Evolutionary conservation across 2,888 invertebrate species (phyloP).

Genomic region (Cerastoderma edule): DNA sequence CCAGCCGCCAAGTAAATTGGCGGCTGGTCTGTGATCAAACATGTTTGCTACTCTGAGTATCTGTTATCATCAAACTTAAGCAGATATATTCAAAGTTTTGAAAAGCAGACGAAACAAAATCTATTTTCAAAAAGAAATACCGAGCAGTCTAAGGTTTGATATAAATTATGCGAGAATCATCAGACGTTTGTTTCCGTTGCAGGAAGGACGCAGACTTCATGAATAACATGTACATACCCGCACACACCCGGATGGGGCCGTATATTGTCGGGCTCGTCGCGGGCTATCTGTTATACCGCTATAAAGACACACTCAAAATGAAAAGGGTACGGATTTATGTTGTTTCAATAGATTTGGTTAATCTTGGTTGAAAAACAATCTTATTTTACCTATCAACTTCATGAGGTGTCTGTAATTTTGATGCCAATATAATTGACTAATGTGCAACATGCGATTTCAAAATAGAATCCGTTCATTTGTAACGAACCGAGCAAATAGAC

Average conservation of each 20-base stretch:
- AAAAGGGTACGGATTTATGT: background rate
- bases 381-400: background rate
- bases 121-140: too few species aligned
- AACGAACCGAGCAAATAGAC: background rate
- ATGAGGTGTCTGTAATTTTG: background rate
- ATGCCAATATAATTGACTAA: background rate
- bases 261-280: conserved; percentile 9
- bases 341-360: background rate
- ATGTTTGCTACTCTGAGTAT: too few species aligned
- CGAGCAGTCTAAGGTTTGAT: too few species aligned
- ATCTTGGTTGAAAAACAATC: background rate
- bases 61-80: too few species aligned
- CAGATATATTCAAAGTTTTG: too few species aligned
- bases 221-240: background rate
- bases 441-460: background rate
- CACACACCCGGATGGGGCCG: conserved; percentile 16
- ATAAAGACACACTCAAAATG: conserved; percentile 15
- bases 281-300: conserved; percentile 11
- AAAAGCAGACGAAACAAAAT: too few species aligned
- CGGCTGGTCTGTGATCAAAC: too few species aligned
- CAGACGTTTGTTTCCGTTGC: background rate
- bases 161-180: too few species aligned
- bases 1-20: too few species aligned
- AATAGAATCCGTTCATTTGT: background rate
- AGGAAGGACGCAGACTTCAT: conserved; percentile 3